Percentiles rank a stretch among this genome's conserved stretches.
Evolutionary conservation across 2,888 invertebrate genomes (phyloP).

Genomic region (Andrena minutula): DNA sequence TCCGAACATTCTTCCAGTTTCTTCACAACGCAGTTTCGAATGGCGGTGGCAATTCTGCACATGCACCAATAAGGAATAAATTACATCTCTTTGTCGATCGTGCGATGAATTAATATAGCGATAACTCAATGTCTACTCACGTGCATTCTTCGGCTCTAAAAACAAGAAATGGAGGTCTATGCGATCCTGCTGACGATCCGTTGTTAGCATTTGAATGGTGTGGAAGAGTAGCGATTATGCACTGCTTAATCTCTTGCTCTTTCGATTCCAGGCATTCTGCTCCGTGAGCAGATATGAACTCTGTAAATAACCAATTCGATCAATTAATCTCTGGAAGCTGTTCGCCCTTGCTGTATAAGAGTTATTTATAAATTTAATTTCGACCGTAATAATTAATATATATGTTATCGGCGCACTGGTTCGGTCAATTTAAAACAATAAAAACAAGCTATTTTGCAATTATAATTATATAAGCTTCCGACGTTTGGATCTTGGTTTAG

Average conservation of each 20-base stretch:
- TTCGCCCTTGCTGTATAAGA: neutral
- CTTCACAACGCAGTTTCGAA: conserved; percentile 87
- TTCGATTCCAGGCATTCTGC: conserved; percentile 90
- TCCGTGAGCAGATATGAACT: conserved; percentile 93
- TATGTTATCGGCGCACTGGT: too few species aligned
- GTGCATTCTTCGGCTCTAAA: conserved; percentile 87
- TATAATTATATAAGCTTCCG: too few species aligned
- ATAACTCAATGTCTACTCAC: conserved; percentile 81
- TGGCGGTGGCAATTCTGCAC: conserved; percentile 86
- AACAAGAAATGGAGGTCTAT: conserved; percentile 86
- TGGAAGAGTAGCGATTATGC: conserved; percentile 88
- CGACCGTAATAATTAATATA: too few species aligned
- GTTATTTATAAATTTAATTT: too few species aligned
- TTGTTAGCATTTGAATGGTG: conserved; percentile 79
- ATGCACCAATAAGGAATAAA: neutral
- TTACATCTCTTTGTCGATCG: neutral
- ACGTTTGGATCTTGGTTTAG: too few species aligned
- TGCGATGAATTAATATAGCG: too few species aligned
- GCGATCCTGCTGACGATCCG: conserved; percentile 47
- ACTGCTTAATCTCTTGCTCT: conserved; percentile 87
- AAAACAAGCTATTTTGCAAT: too few species aligned
- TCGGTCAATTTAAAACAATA: too few species aligned
- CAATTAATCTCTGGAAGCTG: neutral
- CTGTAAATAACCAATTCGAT: conserved; percentile 82
- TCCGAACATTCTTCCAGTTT: conserved; percentile 89